Evolutionary conservation across 64 coral and sea anemone species (phyloP).

Genomic region (Astreopora myriophthalma): DNA sequence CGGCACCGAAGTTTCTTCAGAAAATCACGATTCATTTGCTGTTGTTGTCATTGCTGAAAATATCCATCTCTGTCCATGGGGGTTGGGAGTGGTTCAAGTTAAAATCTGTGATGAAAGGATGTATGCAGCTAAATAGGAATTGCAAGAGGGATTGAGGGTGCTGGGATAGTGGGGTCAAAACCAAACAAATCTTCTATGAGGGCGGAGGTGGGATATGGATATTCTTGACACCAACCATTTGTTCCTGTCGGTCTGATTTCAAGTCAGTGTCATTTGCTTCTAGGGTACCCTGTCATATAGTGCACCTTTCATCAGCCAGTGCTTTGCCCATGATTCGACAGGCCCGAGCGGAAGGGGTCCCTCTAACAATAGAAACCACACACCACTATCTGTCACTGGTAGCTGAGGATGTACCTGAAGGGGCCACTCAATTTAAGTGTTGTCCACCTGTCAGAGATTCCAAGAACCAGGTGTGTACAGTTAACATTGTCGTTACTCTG

Average conservation of each 20-base stretch:
- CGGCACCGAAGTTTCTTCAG: too few species aligned
- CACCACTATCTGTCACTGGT: conserved; percentile 77
- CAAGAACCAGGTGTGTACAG: conserved; percentile 64
- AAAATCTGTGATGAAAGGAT: too few species aligned
- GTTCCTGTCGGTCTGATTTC: too few species aligned
- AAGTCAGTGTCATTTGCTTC: background rate
- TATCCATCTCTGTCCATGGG: too few species aligned
- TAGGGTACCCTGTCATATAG: conserved; percentile 83
- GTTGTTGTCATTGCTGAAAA: too few species aligned
- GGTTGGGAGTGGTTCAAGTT: too few species aligned
- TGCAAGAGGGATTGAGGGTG: too few species aligned
- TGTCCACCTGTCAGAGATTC: conserved; percentile 76
- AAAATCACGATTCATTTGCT: too few species aligned
- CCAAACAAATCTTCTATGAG: too few species aligned
- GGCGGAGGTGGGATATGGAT: too few species aligned
- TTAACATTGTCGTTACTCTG: background rate
- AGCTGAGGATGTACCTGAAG: conserved; percentile 75
- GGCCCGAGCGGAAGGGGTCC: conserved; percentile 43
- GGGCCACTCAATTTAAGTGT: conserved; percentile 87
- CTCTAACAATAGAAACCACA: conserved; percentile 83
- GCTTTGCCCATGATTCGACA: conserved; percentile 60
- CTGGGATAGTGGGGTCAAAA: too few species aligned
- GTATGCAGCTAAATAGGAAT: too few species aligned
- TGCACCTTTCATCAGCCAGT: conserved; percentile 83
- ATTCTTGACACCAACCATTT: background rate